Evolutionary conservation across 2,888 invertebrate genomes (phyloP), one percentile per base, ranked within the genome.

Genomic region (Esperia sulphurella): DNA sequence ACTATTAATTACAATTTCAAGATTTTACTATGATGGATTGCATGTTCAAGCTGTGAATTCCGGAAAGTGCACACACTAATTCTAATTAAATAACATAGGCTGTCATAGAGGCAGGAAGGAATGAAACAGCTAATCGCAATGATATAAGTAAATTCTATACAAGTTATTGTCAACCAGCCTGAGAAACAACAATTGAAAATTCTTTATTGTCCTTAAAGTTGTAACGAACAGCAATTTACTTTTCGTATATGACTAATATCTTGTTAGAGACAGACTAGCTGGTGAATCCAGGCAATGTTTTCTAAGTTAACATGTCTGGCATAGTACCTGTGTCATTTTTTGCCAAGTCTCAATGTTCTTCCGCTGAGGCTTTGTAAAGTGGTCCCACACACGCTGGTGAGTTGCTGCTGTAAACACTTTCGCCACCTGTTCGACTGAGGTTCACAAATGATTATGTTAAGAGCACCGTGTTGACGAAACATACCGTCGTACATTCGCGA

Each of bases 321-420:
- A 43, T 41, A 21, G 21, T 85, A 98, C 98, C 96, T 95, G 94
- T 54, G 96, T 95, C 92, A 97, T 96, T 92, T 96, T 98, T 91
- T 96, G 96, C 98, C 98, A 98, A 82, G 95, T 94, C 91, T 98
- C 97, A 90, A 98, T 96, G 92, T 98, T 98, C 94, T 98, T 98
- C 92, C 98, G 93, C 91, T 98, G 98, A 71, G 98, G 96, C 93
- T 98, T 98, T 91, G 97, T 97, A 94, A 98, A 98, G 94, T 98
- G 98, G 94, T 98, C 98, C 98, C 98, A 98, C 90, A 97, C 97
- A 91, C 97, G 97, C 94, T 98, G 98, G 92, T 97, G 97, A 90
- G 95, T 95, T 83, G 98, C 97, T 77, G 97, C 95, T 88, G 92
- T 92, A 93, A 98, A 98, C 91, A 98, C 97, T 93, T 96, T 95